Percentiles rank a stretch among this genome's conserved stretches.
Conservation (phyloP, 2,888 invertebrate genomes). For the Drosophila meridiana region DNA sequence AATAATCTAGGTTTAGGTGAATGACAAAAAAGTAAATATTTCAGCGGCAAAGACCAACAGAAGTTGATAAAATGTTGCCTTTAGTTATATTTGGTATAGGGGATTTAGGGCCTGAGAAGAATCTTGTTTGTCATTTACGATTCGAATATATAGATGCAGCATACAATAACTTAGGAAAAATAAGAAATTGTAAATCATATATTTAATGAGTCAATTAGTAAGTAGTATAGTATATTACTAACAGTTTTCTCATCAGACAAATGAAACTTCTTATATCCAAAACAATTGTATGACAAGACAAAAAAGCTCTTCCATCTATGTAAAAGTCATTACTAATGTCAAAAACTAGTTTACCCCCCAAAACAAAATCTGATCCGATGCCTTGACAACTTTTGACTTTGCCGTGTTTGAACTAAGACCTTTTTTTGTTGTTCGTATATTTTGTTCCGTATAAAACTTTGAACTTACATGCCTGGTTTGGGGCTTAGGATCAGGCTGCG, state of each 20-base stretch:
- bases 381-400: slow-evolving; percentile 19
- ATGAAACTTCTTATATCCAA: neutral
- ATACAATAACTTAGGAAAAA: too few relatives aligned
- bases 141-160: too few relatives aligned
- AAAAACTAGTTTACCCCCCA: slow-evolving; percentile 13
- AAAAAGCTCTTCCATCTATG: neutral
- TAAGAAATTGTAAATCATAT: too few relatives aligned
- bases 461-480: slow-evolving; percentile 32
- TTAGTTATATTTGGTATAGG: too few relatives aligned
- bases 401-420: slow-evolving; percentile 25
- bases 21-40: too few relatives aligned
- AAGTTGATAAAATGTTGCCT: too few relatives aligned
- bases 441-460: slow-evolving; percentile 44
- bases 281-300: neutral
- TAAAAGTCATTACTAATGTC: neutral
- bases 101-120: too few relatives aligned
- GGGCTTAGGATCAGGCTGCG: slow-evolving; percentile 33
- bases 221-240: too few relatives aligned
- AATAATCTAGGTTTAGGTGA: too few relatives aligned
- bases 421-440: slow-evolving; percentile 34
- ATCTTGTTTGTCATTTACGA: too few relatives aligned
- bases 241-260: neutral
- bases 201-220: too few relatives aligned
- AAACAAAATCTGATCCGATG: neutral
- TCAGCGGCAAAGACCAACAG: too few relatives aligned